These are phyloP conservation scores for Caprella mutica DNA, from an alignment of 2,888 invertebrate species.

Conservation along the genomic window DNA sequence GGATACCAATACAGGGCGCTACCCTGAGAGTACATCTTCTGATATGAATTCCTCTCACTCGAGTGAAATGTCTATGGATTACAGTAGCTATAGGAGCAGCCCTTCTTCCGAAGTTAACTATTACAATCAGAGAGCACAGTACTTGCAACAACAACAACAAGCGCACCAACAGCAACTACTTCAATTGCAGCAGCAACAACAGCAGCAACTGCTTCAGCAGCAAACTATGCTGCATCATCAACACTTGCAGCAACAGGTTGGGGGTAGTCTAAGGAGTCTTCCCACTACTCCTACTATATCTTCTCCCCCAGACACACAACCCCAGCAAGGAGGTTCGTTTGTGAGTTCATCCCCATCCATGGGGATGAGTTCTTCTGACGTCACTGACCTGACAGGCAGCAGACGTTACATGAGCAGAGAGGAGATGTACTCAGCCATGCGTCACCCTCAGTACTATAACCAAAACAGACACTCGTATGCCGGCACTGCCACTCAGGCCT, in stretches of 20 bases:
- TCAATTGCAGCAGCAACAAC: constrained; percentile 18
- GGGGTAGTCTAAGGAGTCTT: constrained; percentile 22
- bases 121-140: constrained; percentile 27
- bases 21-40: constrained; percentile 32
- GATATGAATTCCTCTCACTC: constrained; percentile 33
- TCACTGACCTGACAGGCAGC: constrained; percentile 23
- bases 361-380: constrained; percentile 23
- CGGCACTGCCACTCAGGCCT: constrained; percentile 10
- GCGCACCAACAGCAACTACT: constrained; percentile 17
- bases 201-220: constrained; percentile 20
- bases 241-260: constrained; percentile 9
- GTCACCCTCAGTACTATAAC: constrained; percentile 33
- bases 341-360: constrained; percentile 21
- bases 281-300: constrained; percentile 33
- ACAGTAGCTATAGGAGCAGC: constrained; percentile 32
- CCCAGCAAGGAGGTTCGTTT: constrained; percentile 22
- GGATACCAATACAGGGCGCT: constrained; percentile 33
- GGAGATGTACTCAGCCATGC: constrained; percentile 33
- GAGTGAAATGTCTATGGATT: constrained; percentile 30
- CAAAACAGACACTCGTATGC: constrained; percentile 18
- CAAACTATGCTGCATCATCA: constrained; percentile 7
- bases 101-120: constrained; percentile 33
- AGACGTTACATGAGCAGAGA: constrained; percentile 33
- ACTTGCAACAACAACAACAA: constrained; percentile 20
- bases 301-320: constrained; percentile 22